A percentile compares a stretch with the other conserved stretches of the same genome.
Evolutionary conservation across 1,140 invertebrate species (phyloP).

Genomic region (Nymphalis io): DNA sequence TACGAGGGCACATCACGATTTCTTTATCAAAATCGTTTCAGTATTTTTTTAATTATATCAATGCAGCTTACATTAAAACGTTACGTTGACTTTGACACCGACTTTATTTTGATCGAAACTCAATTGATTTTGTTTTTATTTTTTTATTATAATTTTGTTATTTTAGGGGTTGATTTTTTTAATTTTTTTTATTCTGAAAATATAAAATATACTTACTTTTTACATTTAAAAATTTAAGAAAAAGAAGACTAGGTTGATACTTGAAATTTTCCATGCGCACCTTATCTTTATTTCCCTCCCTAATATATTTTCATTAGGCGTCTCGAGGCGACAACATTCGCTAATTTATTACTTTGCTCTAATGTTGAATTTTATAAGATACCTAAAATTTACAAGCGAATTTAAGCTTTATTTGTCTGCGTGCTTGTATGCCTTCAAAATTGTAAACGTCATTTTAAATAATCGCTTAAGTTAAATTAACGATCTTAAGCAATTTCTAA

Average conservation of each 20-base stretch:
- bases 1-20: no score
- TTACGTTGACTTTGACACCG: no score
- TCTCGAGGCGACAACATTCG: conserved; percentile 39
- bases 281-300: conserved; percentile 27
- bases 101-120: no score
- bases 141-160: no score
- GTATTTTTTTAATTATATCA: no score
- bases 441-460: conserved; percentile 1
- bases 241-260: conserved; percentile 16
- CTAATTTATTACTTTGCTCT: conserved; percentile 55
- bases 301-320: conserved; percentile 43
- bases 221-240: conserved; percentile 20
- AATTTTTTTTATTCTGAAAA: no score
- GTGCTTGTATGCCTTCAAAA: neutral
- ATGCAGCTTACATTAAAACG: no score
- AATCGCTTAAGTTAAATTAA: neutral
- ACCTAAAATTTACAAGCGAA: conserved; percentile 18
- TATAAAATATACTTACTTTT: neutral
- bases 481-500: neutral
- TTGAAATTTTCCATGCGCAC: conserved; percentile 31
- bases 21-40: no score
- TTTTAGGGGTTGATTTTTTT: no score
- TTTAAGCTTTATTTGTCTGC: conserved; percentile 13
- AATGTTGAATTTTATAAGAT: conserved; percentile 57
- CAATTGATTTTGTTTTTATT: no score